phyloP scores from a whole-genome alignment of 2,888 invertebrate genomes.

The Acleris cristana region DNA sequence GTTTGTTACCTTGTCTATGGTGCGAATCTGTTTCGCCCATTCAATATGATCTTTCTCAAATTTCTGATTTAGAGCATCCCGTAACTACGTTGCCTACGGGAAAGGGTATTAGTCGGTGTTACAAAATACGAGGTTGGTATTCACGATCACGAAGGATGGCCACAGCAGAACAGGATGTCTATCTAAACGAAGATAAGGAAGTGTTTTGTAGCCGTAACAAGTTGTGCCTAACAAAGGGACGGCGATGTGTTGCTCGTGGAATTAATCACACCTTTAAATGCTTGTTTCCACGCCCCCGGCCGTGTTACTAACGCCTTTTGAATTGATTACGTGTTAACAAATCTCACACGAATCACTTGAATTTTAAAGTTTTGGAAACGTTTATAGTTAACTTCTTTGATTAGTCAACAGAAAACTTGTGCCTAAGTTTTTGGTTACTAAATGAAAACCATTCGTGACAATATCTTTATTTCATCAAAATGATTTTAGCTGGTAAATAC shows the following conservation, averaged over 20 bases:
- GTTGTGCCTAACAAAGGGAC: conserved; percentile 39
- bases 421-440: no score
- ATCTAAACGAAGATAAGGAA: conserved; percentile 53
- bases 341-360: conserved; percentile 8
- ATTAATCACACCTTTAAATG: conserved; percentile 40
- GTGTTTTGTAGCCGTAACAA: conserved; percentile 48
- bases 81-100: conserved; percentile 4
- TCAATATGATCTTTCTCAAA: neutral
- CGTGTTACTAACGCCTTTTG: conserved; percentile 30
- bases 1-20: no score
- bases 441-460: neutral
- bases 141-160: conserved; percentile 47
- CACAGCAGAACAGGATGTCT: conserved; percentile 51
- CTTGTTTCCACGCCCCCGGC: conserved; percentile 26
- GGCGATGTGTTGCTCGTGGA: conserved; percentile 36
- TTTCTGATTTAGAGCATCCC: conserved; percentile 14
- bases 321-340: conserved; percentile 32
- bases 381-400: no score
- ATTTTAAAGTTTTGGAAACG: conserved; percentile 2
- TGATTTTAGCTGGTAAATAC: neutral
- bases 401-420: no score
- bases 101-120: conserved; percentile 38
- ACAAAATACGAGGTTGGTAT: conserved; percentile 32
- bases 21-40: neutral
- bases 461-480: neutral